Conservation (phyloP, 2,113 vertebrate species). For the Arenaria interpres region DNA sequence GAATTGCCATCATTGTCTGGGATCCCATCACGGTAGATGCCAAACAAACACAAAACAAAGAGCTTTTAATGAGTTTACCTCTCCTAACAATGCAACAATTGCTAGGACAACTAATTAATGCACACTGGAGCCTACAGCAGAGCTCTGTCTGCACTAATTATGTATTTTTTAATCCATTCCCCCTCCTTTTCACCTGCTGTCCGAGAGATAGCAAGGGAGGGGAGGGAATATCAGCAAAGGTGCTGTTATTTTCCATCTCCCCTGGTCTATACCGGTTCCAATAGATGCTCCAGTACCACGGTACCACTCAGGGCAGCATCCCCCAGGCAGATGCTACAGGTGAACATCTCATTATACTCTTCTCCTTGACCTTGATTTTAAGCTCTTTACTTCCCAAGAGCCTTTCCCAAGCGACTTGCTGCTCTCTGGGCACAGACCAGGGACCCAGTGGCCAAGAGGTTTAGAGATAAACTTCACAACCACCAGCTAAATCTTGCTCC, state of each 20-base stretch:
- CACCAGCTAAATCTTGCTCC: neutral
- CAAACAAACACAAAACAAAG: conserved; percentile 10
- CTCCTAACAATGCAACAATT: conserved; percentile 10
- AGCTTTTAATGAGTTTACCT: conserved; percentile 3
- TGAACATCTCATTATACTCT: neutral
- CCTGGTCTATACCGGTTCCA: neutral
- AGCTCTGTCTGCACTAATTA: neutral
- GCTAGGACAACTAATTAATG: conserved; percentile 5
- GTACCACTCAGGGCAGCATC: neutral
- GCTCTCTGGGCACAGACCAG: neutral
- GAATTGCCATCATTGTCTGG: neutral
- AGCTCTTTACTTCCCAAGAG: neutral
- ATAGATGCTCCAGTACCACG: neutral
- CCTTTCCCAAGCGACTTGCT: neutral
- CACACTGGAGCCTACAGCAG: neutral
- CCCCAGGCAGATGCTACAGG: accelerated
- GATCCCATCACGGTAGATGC: neutral
- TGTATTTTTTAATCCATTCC: neutral
- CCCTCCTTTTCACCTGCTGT: neutral
- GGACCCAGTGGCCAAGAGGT: neutral
- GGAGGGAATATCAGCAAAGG: neutral
- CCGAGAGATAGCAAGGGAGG: neutral
- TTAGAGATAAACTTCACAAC: neutral
- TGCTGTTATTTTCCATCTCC: neutral
- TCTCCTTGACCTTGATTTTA: neutral